Conservation (phyloP, 2,113 vertebrate species). For the Anarhynchus alexandrinus region DNA sequence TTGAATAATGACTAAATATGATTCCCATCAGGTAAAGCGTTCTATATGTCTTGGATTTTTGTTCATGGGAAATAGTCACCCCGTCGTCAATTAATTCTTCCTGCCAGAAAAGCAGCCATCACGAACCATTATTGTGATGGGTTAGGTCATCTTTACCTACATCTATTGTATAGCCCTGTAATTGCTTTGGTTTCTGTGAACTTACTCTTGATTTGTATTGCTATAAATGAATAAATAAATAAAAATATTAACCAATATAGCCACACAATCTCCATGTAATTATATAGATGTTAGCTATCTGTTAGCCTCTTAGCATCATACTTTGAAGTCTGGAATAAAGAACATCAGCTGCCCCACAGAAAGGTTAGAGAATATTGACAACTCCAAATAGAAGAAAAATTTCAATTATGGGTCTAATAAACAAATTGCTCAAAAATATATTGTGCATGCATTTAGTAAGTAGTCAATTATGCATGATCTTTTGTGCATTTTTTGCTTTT, state of each 20-base stretch:
- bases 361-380: neutral
- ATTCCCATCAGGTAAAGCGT: neutral
- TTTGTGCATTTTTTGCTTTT: neutral
- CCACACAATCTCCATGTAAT: neutral
- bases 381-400: neutral
- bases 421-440: neutral
- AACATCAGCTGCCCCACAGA: neutral
- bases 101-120: neutral
- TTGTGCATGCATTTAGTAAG: neutral
- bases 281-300: neutral
- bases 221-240: neutral
- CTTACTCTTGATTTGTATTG: neutral
- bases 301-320: neutral
- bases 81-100: neutral
- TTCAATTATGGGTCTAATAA: neutral
- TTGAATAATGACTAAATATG: neutral
- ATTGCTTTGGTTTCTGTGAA: neutral
- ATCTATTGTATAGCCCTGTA: neutral
- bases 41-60: neutral
- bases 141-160: neutral
- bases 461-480: neutral
- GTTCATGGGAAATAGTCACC: neutral
- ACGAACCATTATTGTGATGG: neutral
- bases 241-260: neutral
- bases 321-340: neutral